Conservation (phyloP, 2,797 vertebrate species). For the Clarias pachynema region DNA sequence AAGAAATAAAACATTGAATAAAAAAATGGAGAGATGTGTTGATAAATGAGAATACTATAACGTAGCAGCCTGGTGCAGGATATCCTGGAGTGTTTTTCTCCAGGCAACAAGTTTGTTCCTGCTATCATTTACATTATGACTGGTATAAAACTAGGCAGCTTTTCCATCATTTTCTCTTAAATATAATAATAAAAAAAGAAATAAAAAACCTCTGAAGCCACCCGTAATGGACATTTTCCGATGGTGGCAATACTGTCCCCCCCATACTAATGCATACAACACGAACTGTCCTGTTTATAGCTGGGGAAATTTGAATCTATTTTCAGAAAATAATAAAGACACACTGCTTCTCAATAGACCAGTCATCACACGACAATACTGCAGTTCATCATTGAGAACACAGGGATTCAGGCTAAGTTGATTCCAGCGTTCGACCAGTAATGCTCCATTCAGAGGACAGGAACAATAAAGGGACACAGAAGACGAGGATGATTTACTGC, state of each 20-base stretch:
- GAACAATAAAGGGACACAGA: slow-evolving; percentile 51
- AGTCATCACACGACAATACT: slow-evolving; percentile 25
- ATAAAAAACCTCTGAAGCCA: no score
- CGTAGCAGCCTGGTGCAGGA: neutral
- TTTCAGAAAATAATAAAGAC: neutral
- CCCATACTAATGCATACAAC: neutral
- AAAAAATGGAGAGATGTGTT: neutral
- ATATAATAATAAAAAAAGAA: neutral
- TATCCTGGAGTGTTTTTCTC: neutral
- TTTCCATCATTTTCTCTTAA: neutral
- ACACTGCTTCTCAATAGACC: slow-evolving; percentile 35
- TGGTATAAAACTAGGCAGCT: neutral
- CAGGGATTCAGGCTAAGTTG: slow-evolving; percentile 68
- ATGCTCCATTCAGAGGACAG: slow-evolving; percentile 63
- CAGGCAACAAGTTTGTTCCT: no score
- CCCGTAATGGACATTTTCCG: neutral
- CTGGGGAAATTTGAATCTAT: neutral
- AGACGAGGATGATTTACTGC: slow-evolving; percentile 62
- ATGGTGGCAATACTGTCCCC: neutral
- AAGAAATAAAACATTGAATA: neutral
- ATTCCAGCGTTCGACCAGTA: slow-evolving; percentile 61
- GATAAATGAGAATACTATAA: neutral
- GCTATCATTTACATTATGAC: neutral
- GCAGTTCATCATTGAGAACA: slow-evolving; percentile 53
- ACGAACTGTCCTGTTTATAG: neutral